These are phyloP conservation scores for Melolontha melolontha DNA, from an alignment of 2,888 invertebrate species.

Conservation along the genomic window DNA sequence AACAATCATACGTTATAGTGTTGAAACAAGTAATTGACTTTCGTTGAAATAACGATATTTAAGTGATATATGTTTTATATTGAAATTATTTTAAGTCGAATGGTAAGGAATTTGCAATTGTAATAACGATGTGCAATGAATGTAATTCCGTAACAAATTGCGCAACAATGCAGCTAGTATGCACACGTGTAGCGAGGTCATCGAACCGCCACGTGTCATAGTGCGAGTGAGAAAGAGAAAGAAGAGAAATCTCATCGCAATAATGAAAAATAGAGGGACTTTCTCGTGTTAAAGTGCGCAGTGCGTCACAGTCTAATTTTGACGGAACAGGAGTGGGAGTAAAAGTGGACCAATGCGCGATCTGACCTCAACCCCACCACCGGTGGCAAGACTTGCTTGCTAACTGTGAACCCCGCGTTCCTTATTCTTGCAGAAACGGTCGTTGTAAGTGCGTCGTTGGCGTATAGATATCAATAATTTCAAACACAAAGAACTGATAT, in stretches of 20 bases:
- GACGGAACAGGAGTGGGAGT: slow-evolving; percentile 47
- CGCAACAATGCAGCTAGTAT: slow-evolving; percentile 50
- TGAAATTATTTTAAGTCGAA: neutral
- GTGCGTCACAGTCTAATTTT: slow-evolving; percentile 52
- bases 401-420: slow-evolving; percentile 50
- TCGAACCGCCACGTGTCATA: slow-evolving; percentile 59
- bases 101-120: too few species aligned
- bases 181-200: slow-evolving; percentile 58
- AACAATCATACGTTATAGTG: neutral
- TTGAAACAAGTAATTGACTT: too few species aligned
- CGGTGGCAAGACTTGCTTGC: slow-evolving; percentile 48
- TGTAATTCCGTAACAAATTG: slow-evolving; percentile 48
- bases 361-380: slow-evolving; percentile 48
- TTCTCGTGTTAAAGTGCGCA: slow-evolving; percentile 51
- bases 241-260: slow-evolving; percentile 46
- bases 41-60: too few species aligned
- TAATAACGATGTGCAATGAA: neutral
- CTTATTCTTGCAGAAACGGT: slow-evolving; percentile 52
- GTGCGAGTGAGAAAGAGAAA: slow-evolving; percentile 51
- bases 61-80: neutral
- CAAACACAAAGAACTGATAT: slow-evolving; percentile 33
- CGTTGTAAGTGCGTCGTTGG: slow-evolving; percentile 44
- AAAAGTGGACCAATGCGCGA: slow-evolving; percentile 50
- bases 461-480: slow-evolving; percentile 26
- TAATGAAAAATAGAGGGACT: slow-evolving; percentile 50